Evolutionary conservation across 2,113 vertebrate species (phyloP), one percentile per base, ranked within the genome.

Genomic region (Plotosus lineatus): DNA sequence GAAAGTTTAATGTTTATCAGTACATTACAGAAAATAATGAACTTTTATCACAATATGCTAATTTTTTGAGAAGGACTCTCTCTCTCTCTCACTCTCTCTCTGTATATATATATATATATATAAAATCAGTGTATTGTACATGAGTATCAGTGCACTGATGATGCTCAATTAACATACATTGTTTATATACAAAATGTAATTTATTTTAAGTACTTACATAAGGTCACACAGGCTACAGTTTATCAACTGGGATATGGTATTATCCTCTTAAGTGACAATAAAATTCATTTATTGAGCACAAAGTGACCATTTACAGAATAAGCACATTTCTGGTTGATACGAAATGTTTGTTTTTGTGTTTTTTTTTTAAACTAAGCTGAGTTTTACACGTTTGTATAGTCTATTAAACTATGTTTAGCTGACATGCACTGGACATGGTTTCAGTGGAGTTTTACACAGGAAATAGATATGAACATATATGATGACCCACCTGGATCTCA

Each of bases 161-260:
- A n/a, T n/a, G n/a, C n/a, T n/a, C n/a, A n/a, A n/a, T n/a, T n/a
- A n/a, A n/a, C n/a, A n/a, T n/a, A n/a, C n/a, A n/a, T n/a, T n/a
- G n/a, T n/a, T n/a, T n/a, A n/a, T n/a, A n/a, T n/a, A n/a, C n/a
- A n/a, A 68, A 82, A 84, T 86, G 87, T 87, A 87, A 87, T 89
- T 89, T 87, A 89, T 87, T 89, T 84, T 65, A 80, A 86, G 61
- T 89, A 89, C 87, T 86, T 89, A 89, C 86, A 87, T 83, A 85
- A 83, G 79, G 79, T 76, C 74, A 82, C 77, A 86, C 68, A 76
- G 65, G 65, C 81, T 84, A 82, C 56, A 61, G 73, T 87, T 86
- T 82, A 80, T 85, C 81, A 83, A 50, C 60, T 83, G 74, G 78
- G 40, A 75, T 51, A 33, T 46, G 19, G 33, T 73, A 55, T 55